Evolutionary conservation across 2,113 vertebrate species (phyloP), one percentile per base, ranked within the genome.

Genomic region (Pterocles gutturalis): DNA sequence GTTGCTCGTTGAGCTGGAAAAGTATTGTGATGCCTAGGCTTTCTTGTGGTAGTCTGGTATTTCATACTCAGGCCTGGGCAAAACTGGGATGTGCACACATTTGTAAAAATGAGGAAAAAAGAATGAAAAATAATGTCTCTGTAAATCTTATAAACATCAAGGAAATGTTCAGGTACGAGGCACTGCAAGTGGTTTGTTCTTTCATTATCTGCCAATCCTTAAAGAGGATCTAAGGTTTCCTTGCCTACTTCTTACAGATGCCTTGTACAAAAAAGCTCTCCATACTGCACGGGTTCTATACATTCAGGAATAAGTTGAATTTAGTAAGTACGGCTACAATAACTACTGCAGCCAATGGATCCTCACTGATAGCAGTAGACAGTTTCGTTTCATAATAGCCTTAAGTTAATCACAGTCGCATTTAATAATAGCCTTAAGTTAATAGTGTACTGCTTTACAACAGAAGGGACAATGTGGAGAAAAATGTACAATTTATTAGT

Each of bases 1-100:
- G 48, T 66, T 90, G 65, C 65, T 72, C 13, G 33, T 53, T 91
- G 33, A 73, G 48, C 24, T 92, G 41, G 48, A 79, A 84, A 89
- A 65, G 29, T 43, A 70, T 6, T 88, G 65, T 16, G 46, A 81
- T 66, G 55, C 53, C 17, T 67, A 16, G 24, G 45, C 90, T 97
- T 96, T 95, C 80, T 93, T 94, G 95, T 95, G 95, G 95, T 90
- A 95, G 72, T 41, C 45, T 82, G 72, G 88, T 53, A 82, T 81
- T 72, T 90, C 64, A 66, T 51, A 57, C 65, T 93, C 94, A 95
- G 80, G 90, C 45, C 83, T n/a, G 57, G 90, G 66, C 78, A 96
- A 85, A 88, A 89, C 26, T 13, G 28, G 60, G 88, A 83, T 83
- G 20, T 78, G 54, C 13, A 58, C 9, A 46, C 9, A 66, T 69